Conservation (phyloP, 2,888 invertebrate species). For the Macrophya annulata region DNA sequence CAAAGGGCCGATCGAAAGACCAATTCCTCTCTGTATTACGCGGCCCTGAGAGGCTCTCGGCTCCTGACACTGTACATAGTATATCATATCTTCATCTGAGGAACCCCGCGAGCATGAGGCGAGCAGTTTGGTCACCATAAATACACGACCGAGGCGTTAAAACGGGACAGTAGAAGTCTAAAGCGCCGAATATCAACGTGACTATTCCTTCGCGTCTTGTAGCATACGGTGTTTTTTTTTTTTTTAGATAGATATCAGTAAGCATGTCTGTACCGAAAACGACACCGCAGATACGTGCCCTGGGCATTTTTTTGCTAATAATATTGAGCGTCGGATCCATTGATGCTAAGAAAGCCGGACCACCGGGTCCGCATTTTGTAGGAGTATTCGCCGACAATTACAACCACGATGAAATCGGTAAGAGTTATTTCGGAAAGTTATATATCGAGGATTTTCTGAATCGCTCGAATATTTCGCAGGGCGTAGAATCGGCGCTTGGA, state of each 20-base stretch:
- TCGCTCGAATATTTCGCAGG: conserved; percentile 61
- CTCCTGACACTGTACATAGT: not conserved
- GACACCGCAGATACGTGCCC: too few species aligned
- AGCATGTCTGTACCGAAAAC: not conserved
- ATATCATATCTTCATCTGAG: conserved; percentile 1
- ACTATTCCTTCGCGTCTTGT: not conserved
- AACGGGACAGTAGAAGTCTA: conserved; percentile 12
- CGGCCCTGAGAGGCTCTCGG: conserved; percentile 31
- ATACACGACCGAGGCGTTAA: not conserved
- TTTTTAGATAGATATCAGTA: not conserved
- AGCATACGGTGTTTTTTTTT: not conserved
- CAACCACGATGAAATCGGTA: conserved; percentile 67
- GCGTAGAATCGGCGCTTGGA: conserved; percentile 78
- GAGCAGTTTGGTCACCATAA: conserved; percentile 31
- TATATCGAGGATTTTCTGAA: not conserved
- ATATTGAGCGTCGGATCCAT: not conserved
- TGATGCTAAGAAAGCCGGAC: conserved; percentile 57
- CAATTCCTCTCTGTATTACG: not conserved
- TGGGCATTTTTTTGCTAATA: not conserved
- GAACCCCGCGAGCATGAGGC: conserved; percentile 44
- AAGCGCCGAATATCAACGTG: not conserved
- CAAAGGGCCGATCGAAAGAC: not conserved
- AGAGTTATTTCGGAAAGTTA: not conserved
- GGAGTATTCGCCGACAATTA: conserved; percentile 64
- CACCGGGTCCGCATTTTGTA: conserved; percentile 65